Percentiles rank a stretch among this genome's conserved stretches.
Evolutionary conservation across 2,113 vertebrate species (phyloP).

Genomic region (Halichoeres trimaculatus): DNA sequence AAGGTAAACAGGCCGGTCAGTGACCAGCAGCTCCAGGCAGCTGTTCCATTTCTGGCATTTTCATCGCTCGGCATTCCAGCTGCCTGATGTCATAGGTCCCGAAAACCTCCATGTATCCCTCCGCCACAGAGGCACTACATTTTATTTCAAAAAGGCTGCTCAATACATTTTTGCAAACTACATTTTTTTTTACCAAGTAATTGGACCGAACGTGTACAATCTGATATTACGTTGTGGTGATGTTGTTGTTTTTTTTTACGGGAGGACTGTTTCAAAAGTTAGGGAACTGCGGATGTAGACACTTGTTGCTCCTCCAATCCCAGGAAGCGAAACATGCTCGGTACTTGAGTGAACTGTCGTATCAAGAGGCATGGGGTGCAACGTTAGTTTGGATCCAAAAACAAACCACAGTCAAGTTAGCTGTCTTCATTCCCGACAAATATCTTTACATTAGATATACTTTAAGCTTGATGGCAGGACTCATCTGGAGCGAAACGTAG

Average conservation of each 20-base stretch:
- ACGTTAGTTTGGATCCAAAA: constrained; percentile 21
- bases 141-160: neutral
- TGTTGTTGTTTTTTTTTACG: fast-evolving
- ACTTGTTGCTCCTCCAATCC: constrained; percentile 76
- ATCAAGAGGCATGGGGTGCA: constrained; percentile 58
- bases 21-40: constrained; percentile 67
- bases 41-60: constrained; percentile 84
- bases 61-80: constrained; percentile 91
- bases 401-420: constrained; percentile 23
- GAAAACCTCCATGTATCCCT: constrained; percentile 68
- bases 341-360: constrained; percentile 64
- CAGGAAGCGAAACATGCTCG: constrained; percentile 88
- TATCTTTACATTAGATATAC: neutral
- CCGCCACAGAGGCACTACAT: constrained; percentile 66
- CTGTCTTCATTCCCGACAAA: neutral
- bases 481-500: neutral
- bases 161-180: fast-evolving
- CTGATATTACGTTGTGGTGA: fast-evolving
- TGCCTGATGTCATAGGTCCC: constrained; percentile 90
- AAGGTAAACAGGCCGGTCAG: constrained; percentile 66
- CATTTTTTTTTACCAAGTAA: too few relatives aligned
- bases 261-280: neutral
- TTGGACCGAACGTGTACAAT: fast-evolving
- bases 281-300: constrained; percentile 82
- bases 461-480: constrained; percentile 5